Conservation (phyloP, 2,113 vertebrate species). For the Ciconia boyciana region DNA sequence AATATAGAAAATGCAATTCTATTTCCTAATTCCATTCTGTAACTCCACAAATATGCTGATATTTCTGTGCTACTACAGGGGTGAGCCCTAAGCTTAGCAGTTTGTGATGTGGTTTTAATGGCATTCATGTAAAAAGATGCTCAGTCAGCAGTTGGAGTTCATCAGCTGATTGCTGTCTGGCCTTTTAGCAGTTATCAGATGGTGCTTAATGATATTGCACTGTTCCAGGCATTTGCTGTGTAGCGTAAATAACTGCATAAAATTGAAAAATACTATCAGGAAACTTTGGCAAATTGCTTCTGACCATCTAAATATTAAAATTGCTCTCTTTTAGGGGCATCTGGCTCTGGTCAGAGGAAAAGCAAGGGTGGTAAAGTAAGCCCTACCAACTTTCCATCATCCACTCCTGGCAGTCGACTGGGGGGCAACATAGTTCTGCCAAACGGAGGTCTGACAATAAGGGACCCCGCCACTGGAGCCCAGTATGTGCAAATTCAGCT, state of each 20-base stretch:
- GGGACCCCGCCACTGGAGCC: slow-evolving; percentile 79
- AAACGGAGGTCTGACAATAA: slow-evolving; percentile 76
- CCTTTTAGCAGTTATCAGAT: background rate
- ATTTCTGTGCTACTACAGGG: background rate
- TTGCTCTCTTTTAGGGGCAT: slow-evolving; percentile 63
- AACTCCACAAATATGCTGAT: background rate
- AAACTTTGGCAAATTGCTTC: background rate
- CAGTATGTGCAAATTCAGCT: slow-evolving; percentile 92
- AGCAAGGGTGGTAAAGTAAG: slow-evolving; percentile 71
- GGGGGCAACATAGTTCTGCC: slow-evolving; percentile 72
- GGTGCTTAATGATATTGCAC: background rate
- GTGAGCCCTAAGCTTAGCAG: background rate
- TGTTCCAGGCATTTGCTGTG: background rate
- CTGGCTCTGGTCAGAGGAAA: slow-evolving; percentile 77
- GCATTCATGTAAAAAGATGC: background rate
- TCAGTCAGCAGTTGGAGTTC: background rate
- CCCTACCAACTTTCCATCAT: slow-evolving; percentile 12
- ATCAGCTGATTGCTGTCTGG: background rate
- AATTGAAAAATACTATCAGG: background rate
- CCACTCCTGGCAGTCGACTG: slow-evolving; percentile 63
- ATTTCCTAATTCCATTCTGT: background rate
- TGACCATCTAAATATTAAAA: background rate
- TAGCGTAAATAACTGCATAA: background rate
- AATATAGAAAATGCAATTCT: background rate
- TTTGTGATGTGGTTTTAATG: background rate